Conservation (phyloP, 2,797 vertebrate species). For the Falco berigora region DNA sequence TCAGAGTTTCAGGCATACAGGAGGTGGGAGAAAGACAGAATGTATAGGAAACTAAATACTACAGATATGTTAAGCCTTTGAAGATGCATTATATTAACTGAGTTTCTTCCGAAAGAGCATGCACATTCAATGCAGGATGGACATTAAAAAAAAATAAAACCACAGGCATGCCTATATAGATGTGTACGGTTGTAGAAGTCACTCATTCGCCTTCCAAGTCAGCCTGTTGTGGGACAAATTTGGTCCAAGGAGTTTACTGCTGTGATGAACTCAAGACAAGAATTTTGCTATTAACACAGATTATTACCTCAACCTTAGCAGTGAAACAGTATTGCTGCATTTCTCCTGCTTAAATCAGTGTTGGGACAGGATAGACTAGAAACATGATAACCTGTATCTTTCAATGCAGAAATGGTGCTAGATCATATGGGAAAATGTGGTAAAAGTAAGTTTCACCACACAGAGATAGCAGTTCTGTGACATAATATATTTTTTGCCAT, state of each 20-base stretch:
- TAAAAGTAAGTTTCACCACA: neutral
- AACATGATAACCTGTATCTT: neutral
- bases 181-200: neutral
- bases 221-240: neutral
- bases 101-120: neutral
- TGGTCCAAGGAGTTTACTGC: neutral
- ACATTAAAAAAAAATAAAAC: neutral
- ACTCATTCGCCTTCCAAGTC: neutral
- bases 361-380: neutral
- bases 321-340: neutral
- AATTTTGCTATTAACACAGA: neutral
- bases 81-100: neutral
- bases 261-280: neutral
- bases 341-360: neutral
- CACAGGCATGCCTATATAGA: neutral
- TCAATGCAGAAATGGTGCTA: neutral
- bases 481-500: neutral
- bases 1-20: neutral
- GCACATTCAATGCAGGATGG: neutral
- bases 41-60: neutral
- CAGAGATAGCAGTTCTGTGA: neutral
- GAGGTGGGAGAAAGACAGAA: neutral
- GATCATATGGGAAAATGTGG: neutral
- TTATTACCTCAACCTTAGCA: neutral
- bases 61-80: neutral